These are phyloP conservation scores for Xestia xanthographa DNA, from an alignment of 2,888 invertebrate species.

Conservation along the genomic window DNA sequence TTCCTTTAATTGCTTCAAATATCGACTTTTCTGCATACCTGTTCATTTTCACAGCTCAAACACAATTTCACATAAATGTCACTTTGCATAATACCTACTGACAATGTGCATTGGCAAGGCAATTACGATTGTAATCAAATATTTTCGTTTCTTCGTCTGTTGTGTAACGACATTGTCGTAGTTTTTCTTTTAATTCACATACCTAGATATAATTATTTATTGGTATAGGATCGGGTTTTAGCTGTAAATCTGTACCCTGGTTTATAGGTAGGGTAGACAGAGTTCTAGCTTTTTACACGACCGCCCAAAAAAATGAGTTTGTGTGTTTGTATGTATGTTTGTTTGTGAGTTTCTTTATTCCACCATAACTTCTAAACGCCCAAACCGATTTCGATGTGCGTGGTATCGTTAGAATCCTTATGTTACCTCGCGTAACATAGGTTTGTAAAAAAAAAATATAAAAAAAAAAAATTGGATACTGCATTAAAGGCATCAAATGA, in stretches of 20 bases:
- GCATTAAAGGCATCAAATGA: no score
- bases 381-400: no score
- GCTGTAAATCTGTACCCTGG: conserved; percentile 6
- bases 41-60: neutral
- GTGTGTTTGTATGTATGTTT: no score
- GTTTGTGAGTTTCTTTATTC: no score
- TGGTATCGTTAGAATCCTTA: no score
- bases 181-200: conserved; percentile 46
- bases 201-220: conserved; percentile 41
- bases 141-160: conserved; percentile 33
- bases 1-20: no score
- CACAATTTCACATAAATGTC: conserved; percentile 15
- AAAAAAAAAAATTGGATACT: no score
- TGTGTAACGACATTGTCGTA: conserved; percentile 25
- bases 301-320: no score
- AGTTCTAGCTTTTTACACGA: no score
- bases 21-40: neutral
- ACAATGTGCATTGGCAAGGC: neutral
- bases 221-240: conserved; percentile 15
- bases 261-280: neutral
- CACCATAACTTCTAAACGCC: no score
- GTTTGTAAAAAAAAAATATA: no score
- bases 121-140: conserved; percentile 55
- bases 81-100: conserved; percentile 42
- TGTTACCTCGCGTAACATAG: no score